Evolutionary conservation across 92 coral and sea anemone genomes (phyloP).

Genomic region (Palythoa caribaeorum): DNA sequence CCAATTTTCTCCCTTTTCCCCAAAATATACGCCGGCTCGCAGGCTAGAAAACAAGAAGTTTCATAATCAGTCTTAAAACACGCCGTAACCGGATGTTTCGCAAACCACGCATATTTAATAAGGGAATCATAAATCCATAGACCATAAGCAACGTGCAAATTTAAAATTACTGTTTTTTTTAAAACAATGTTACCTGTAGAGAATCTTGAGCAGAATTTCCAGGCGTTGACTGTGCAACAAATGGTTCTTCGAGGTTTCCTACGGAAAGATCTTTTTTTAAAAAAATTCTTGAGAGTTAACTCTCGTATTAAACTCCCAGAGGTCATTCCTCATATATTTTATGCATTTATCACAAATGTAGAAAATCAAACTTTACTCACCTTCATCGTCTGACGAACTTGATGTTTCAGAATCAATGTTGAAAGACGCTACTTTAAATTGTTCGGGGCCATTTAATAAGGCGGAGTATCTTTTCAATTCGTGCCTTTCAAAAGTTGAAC

Average conservation of each 20-base stretch:
- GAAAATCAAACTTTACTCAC: constrained; percentile 13
- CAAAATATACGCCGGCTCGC: too few relatives aligned
- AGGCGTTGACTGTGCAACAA: constrained; percentile 29
- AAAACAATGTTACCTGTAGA: neutral
- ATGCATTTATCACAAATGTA: neutral
- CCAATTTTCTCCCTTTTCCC: too few relatives aligned
- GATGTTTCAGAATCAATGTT: constrained; percentile 16
- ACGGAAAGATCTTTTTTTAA: constrained; percentile 5
- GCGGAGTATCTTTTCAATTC: constrained; percentile 14
- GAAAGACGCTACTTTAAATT: constrained; percentile 1
- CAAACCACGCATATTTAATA: neutral
- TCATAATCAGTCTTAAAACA: too few relatives aligned
- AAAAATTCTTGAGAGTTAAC: neutral
- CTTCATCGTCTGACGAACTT: constrained; percentile 9
- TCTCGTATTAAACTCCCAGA: neutral
- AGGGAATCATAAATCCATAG: neutral
- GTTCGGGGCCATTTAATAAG: constrained; percentile 7
- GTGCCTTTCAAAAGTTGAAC: constrained; percentile 37
- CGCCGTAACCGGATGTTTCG: neutral
- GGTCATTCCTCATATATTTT: constrained; percentile 4
- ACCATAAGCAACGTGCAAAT: neutral
- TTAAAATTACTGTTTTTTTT: too few relatives aligned
- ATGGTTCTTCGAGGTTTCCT: constrained; percentile 7
- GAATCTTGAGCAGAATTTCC: constrained; percentile 8
- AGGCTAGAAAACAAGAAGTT: neutral